Conservation (phyloP, 2,888 invertebrate species). For the Copidosoma aretas region DNA sequence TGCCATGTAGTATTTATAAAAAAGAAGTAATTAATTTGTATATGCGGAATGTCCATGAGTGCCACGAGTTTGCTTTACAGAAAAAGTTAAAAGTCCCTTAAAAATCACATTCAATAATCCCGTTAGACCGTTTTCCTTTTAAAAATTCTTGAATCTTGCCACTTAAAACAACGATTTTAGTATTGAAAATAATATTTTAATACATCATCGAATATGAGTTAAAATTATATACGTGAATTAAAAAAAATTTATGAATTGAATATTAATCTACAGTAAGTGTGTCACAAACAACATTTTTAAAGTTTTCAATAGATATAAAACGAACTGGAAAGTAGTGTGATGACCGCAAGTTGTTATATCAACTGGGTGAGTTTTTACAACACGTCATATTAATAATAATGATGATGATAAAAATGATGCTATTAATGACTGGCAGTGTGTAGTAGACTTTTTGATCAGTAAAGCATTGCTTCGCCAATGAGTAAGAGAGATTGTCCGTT, state of each 20-base stretch:
- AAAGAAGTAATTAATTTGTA: slow-evolving; percentile 12
- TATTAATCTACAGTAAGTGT: no score
- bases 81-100: slow-evolving; percentile 39
- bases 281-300: background rate
- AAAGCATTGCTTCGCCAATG: slow-evolving; percentile 26
- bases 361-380: slow-evolving; percentile 29
- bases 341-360: slow-evolving; percentile 27
- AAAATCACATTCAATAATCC: slow-evolving; percentile 38
- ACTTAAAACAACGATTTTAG: no score
- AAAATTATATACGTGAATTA: no score
- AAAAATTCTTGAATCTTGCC: slow-evolving; percentile 13
- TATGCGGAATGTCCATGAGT: slow-evolving; percentile 24
- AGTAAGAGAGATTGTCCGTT: slow-evolving; percentile 35
- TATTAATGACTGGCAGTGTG: slow-evolving; percentile 28
- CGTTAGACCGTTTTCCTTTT: slow-evolving; percentile 28
- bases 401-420: no score
- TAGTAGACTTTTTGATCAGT: slow-evolving; percentile 10
- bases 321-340: slow-evolving; percentile 31
- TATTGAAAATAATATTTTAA: no score
- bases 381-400: no score
- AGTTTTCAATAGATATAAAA: slow-evolving; percentile 4
- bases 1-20: background rate
- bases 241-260: no score
- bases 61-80: slow-evolving; percentile 39
- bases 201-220: no score